Evolutionary conservation across 1,140 invertebrate species (phyloP).

Genomic region (Wiebesia pumilae): DNA sequence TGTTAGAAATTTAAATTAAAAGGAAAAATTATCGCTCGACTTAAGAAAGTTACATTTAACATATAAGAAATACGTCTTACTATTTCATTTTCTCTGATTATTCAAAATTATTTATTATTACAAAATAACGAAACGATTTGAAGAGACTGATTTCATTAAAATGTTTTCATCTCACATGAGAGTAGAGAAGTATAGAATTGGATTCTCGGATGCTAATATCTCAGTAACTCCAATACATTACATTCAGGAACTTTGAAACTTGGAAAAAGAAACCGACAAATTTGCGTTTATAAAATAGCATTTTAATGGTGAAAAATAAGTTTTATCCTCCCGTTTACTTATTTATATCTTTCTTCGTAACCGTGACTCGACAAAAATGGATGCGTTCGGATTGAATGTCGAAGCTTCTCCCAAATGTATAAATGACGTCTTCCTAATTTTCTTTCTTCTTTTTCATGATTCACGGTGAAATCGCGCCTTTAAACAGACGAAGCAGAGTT

Average conservation of each 20-base stretch:
- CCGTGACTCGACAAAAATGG: constrained; percentile 6
- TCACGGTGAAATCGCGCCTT: not conserved
- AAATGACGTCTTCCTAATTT: constrained; percentile 21
- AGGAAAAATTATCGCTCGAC: no score
- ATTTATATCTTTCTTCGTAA: constrained; percentile 9
- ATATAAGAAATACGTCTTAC: not conserved
- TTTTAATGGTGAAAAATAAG: not conserved
- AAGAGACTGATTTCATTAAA: not conserved
- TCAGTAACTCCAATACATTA: not conserved
- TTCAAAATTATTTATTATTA: not conserved
- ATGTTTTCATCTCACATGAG: not conserved
- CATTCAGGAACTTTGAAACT: no score
- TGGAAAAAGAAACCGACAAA: not conserved
- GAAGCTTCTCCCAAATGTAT: not conserved
- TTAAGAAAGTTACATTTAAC: not conserved
- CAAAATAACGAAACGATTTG: not conserved
- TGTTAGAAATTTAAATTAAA: no score
- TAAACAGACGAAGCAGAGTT: not conserved
- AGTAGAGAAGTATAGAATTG: not conserved
- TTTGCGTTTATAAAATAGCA: not conserved
- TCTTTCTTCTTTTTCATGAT: constrained; percentile 3
- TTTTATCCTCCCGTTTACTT: not conserved
- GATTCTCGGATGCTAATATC: not conserved
- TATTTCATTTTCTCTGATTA: not conserved
- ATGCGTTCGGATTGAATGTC: not conserved